phyloP scores from a whole-genome alignment of 1,140 invertebrate species.

The Halyomorpha halys region DNA sequence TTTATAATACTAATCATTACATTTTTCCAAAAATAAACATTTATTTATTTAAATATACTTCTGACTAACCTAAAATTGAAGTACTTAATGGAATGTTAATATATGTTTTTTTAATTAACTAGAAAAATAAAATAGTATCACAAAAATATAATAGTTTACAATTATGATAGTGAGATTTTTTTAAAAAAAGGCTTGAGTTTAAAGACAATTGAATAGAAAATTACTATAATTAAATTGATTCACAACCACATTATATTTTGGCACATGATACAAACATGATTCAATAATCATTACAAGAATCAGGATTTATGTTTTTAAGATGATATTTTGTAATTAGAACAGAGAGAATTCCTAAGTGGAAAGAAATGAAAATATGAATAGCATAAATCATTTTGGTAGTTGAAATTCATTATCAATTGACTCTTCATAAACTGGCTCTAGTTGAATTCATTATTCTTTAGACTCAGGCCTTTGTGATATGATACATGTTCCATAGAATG shows the following conservation, averaged over 20 bases:
- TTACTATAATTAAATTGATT: neutral
- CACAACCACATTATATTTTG: conserved; percentile 3
- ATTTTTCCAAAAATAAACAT: conserved; percentile 9
- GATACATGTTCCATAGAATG: too few species aligned
- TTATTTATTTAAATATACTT: conserved; percentile 8
- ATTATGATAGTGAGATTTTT: neutral
- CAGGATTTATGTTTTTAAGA: neutral
- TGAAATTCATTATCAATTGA: neutral
- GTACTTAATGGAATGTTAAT: conserved; percentile 1
- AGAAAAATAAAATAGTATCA: conserved; percentile 12
- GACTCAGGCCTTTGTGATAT: too few species aligned
- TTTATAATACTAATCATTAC: neutral
- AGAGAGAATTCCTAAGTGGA: neutral
- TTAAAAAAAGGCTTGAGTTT: conserved; percentile 3
- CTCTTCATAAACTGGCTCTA: too few species aligned
- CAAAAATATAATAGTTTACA: neutral
- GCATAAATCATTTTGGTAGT: neutral
- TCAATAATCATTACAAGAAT: neutral
- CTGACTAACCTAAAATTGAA: conserved; percentile 3
- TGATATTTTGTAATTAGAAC: too few species aligned
- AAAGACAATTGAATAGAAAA: neutral
- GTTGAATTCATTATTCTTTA: too few species aligned
- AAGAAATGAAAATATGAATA: neutral
- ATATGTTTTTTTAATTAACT: neutral
- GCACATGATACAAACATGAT: neutral